These are phyloP conservation scores for Apocheima hispidaria DNA, from an alignment of 2,888 invertebrate species.

Conservation along the genomic window DNA sequence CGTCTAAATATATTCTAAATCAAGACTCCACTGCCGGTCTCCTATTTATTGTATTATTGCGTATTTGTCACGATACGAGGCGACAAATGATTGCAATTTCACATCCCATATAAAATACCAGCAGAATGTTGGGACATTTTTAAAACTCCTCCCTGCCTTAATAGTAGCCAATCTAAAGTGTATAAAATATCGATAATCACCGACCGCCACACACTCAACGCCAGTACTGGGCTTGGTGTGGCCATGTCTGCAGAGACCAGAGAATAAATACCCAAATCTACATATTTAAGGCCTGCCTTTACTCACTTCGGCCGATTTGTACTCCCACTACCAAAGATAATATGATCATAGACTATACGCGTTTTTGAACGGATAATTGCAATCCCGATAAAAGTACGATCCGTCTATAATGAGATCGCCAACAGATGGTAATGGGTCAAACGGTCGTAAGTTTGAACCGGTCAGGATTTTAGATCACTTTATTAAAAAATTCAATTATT, in stretches of 20 bases:
- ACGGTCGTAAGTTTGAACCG: no score
- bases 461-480: no score
- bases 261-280: slow-evolving; percentile 60
- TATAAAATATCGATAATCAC: slow-evolving; percentile 33
- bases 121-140: slow-evolving; percentile 22
- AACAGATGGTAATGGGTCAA: no score
- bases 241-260: slow-evolving; percentile 36
- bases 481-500: no score
- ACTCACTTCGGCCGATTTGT: neutral
- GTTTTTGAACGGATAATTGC: no score
- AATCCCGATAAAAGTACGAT: no score
- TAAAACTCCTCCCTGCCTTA: slow-evolving; percentile 7
- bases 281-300: slow-evolving; percentile 46
- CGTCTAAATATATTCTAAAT: no score
- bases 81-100: slow-evolving; percentile 7
- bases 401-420: no score
- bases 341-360: neutral
- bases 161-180: slow-evolving; percentile 24
- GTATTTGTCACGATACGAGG: no score
- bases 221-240: slow-evolving; percentile 7
- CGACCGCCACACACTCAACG: slow-evolving; percentile 14
- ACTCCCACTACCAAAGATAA: no score
- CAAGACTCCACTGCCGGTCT: no score
- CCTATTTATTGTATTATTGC: no score
- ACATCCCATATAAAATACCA: slow-evolving; percentile 1